Percentiles rank a stretch among this genome's conserved stretches.
These are phyloP conservation scores for Anoplius nigerrimus DNA, from an alignment of 2,888 invertebrate species.

Conservation along the genomic window DNA sequence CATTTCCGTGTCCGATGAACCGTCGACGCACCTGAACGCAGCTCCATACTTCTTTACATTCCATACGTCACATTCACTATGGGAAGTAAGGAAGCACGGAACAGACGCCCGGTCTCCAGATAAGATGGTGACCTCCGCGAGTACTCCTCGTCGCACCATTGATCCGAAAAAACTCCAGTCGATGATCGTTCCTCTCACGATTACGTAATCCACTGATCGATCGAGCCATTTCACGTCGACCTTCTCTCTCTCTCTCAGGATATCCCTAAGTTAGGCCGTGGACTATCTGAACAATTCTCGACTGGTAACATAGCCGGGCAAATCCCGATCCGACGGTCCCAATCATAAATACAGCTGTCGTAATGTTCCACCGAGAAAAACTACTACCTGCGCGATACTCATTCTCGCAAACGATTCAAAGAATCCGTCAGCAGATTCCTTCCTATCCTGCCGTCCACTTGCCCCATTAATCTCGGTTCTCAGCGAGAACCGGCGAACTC, in stretches of 20 bases:
- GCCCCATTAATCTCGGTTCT: background rate
- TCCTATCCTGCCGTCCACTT: background rate
- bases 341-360: too few species aligned
- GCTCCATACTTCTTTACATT: slow-evolving; percentile 99
- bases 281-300: background rate
- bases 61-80: slow-evolving; percentile 92
- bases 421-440: too few species aligned
- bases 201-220: slow-evolving; percentile 39
- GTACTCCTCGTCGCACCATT: background rate
- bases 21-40: slow-evolving; percentile 68
- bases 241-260: too few species aligned
- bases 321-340: background rate
- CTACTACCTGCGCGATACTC: too few species aligned
- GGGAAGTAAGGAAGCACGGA: slow-evolving; percentile 98
- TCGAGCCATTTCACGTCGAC: background rate
- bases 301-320: background rate
- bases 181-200: slow-evolving; percentile 3
- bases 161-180: background rate
- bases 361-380: too few species aligned
- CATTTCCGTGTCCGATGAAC: background rate
- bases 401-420: too few species aligned
- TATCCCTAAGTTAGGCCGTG: background rate
- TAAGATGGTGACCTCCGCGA: background rate
- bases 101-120: slow-evolving; percentile 80
- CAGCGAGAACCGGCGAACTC: background rate